Base-by-base conservation (phyloP, 2,113 vertebrate species). In the Athene cunicularia region DNA sequence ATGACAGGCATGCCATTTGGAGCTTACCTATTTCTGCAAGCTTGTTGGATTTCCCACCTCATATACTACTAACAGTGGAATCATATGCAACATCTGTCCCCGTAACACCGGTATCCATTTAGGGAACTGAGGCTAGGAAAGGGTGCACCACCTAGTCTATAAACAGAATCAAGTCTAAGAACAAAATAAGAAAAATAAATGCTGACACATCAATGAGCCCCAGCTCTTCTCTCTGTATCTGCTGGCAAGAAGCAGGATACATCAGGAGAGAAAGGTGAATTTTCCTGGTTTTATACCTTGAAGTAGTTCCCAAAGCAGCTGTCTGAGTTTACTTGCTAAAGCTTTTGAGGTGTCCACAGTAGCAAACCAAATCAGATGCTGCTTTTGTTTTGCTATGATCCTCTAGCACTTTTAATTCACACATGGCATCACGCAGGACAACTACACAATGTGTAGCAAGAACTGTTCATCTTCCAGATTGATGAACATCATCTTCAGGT, bases 21-120 rank as follows among this genome's bases (percentile, higher is more conserved):
- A 22, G 32, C 17, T 23, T 33, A 17, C 5, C 12, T 14, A 3
- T 18, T 56, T 7, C 23, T 49, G 12, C 1, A 2, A 3, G 8
- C 39, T 23, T 33, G 5, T 0, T 43, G 24, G 33, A 39, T 66
- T 80, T 53, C 41, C 27, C 14, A 35, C 59, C 32, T 53, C 27
- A 22, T 2, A 5, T 2, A 1, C 23, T 33, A 2, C 22, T 27
- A 35, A 9, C 5, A 27, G 10, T 1, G 3, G 14, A 52, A 35
- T 8, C 3, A 1, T 0, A 8, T 2, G 3, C 19, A 35, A 21
- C 33, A 28, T 11, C 30, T 43, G 32, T 19, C 35, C 43, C 43
- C 21, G 1, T 33, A 43, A 18, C 14, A 16, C 49, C 16, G 3
- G 30, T 4, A 7, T 5, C 11, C 22, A 6, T 9, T 17, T 3